These are phyloP conservation scores for Antedon bifida DNA, from an alignment of 35 echinoderm and acorn worm species.

Conservation along the genomic window DNA sequence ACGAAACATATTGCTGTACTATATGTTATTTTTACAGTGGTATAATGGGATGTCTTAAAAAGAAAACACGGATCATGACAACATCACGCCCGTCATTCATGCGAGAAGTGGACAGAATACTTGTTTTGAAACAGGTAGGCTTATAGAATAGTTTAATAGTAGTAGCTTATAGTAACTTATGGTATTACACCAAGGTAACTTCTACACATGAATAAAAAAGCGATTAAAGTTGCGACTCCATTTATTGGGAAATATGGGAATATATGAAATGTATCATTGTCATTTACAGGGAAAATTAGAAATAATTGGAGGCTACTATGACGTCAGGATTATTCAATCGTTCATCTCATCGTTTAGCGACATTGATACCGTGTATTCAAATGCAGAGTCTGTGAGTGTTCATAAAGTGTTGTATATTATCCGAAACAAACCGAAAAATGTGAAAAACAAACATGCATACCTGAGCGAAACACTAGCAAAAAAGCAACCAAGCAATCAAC, in stretches of 20 bases:
- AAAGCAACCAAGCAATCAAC: no score
- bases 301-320: background rate
- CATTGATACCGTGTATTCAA: background rate
- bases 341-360: background rate
- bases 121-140: slow-evolving; percentile 28
- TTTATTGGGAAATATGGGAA: background rate
- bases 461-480: no score
- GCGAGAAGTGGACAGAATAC: slow-evolving; percentile 18
- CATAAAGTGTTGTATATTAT: no score
- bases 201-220: no score
- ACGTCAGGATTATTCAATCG: background rate
- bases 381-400: background rate
- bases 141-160: background rate
- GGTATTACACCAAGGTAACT: no score
- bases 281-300: background rate
- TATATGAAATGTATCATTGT: background rate
- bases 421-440: no score
- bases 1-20: background rate
- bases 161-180: background rate
- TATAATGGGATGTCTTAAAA: slow-evolving; percentile 16
- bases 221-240: no score
- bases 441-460: no score
- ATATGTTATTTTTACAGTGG: slow-evolving; percentile 13
- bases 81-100: slow-evolving; percentile 15
- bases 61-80: slow-evolving; percentile 10